Evolutionary conservation across 1,140 invertebrate species (phyloP).

Genomic region (Drosophila tropicalis): DNA sequence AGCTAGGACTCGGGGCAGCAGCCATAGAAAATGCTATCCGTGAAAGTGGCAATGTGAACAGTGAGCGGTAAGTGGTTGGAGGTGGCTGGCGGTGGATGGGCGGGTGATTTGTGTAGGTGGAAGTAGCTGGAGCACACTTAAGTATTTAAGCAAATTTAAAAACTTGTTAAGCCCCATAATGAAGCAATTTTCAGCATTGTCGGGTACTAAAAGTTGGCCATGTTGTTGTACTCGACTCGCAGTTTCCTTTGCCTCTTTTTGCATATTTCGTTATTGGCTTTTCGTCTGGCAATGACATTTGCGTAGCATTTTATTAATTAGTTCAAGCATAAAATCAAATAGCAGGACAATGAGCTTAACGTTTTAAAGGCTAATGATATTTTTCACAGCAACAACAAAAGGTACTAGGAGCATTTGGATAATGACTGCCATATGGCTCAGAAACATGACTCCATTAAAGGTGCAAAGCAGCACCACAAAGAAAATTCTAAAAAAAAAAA

Average conservation of each 20-base stretch:
- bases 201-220: slow-evolving; percentile 17
- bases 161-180: slow-evolving; percentile 74
- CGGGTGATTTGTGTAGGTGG: no score
- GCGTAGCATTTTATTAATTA: slow-evolving; percentile 69
- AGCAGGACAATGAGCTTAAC: slow-evolving; percentile 40
- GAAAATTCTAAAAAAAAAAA: slow-evolving; percentile 10
- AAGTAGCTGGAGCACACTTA: slow-evolving; percentile 40
- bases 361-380: slow-evolving; percentile 50
- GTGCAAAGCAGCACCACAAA: slow-evolving; percentile 35
- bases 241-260: slow-evolving; percentile 8
- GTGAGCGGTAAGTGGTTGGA: slow-evolving; percentile 1
- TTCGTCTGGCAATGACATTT: slow-evolving; percentile 35
- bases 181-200: slow-evolving; percentile 62
- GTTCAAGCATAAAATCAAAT: slow-evolving; percentile 49
- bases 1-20: neutral
- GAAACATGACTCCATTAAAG: slow-evolving; percentile 60
- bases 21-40: slow-evolving; percentile 22
- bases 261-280: slow-evolving; percentile 36
- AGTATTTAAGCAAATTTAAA: slow-evolving; percentile 77
- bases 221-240: slow-evolving; percentile 5
- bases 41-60: slow-evolving; percentile 16
- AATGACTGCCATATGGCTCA: slow-evolving; percentile 58
- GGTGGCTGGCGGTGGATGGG: neutral
- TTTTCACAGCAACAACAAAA: slow-evolving; percentile 18
- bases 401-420: slow-evolving; percentile 18